phyloP scores from a whole-genome alignment of 2,888 invertebrate species.

The Cerceris ruficornis region DNA sequence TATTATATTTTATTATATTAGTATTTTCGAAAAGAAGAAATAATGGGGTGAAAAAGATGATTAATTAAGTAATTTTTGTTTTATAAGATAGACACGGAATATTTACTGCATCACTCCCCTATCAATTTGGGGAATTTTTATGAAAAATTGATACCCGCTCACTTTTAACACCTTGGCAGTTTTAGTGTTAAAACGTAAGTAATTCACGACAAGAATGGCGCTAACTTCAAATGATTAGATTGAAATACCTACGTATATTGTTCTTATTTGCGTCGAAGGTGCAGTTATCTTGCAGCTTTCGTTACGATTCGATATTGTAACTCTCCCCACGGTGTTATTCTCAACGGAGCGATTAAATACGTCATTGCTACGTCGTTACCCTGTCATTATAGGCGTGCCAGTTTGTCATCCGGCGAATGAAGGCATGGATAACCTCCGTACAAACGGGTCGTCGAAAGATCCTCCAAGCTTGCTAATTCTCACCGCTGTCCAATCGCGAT shows the following conservation, averaged over 20 bases:
- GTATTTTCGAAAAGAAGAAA: too few relatives aligned
- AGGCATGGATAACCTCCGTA: conserved; percentile 32
- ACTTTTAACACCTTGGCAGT: neutral
- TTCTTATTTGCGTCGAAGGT: conserved; percentile 1
- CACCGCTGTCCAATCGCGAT: neutral
- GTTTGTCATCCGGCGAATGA: conserved; percentile 12
- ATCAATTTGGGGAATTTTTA: neutral
- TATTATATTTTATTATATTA: too few relatives aligned
- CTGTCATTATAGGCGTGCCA: conserved; percentile 24
- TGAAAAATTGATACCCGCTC: neutral
- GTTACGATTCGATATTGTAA: conserved; percentile 22
- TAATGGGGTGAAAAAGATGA: too few relatives aligned
- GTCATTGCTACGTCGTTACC: conserved; percentile 37
- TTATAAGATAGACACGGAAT: too few relatives aligned
- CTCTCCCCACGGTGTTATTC: conserved; percentile 35
- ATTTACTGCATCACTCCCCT: neutral
- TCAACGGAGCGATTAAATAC: conserved; percentile 24
- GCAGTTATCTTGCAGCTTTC: neutral
- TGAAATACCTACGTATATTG: neutral
- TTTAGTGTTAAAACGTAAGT: neutral
- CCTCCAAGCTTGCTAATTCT: conserved; percentile 21
- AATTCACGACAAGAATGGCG: neutral
- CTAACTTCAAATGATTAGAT: too few relatives aligned
- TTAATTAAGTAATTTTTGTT: too few relatives aligned
- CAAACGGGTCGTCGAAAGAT: conserved; percentile 18